These are phyloP conservation scores for Bellardia bayeri DNA, from an alignment of 2,888 invertebrate genomes.

Conservation along the genomic window DNA sequence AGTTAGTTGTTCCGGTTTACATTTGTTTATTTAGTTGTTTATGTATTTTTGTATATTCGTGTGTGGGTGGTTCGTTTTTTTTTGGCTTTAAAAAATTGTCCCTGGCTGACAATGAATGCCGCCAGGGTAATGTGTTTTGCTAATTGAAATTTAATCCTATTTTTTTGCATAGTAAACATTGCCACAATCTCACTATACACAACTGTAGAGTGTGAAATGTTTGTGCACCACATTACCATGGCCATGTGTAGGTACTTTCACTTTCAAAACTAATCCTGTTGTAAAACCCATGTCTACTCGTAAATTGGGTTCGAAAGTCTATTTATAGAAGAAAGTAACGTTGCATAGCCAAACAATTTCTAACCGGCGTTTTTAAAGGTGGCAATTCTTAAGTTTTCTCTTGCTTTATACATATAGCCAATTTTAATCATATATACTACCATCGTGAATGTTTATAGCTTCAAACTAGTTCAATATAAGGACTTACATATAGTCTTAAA, in stretches of 20 bases:
- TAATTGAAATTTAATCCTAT: slow-evolving; percentile 73
- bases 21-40: slow-evolving; percentile 22
- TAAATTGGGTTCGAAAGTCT: slow-evolving; percentile 59
- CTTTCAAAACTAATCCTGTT: slow-evolving; percentile 62
- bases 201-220: not conserved
- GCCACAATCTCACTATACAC: not conserved
- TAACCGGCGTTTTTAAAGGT: not conserved
- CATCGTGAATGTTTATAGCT: no score
- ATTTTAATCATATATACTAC: no score
- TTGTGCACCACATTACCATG: not conserved
- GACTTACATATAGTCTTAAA: no score
- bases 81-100: slow-evolving; percentile 2
- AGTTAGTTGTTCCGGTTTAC: not conserved
- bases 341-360: no score
- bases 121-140: slow-evolving; percentile 58
- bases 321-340: not conserved
- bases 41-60: not conserved
- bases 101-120: not conserved
- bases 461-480: no score
- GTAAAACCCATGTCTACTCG: slow-evolving; percentile 46
- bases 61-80: not conserved
- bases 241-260: not conserved
- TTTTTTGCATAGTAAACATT: not conserved
- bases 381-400: no score
- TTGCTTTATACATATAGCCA: no score